phyloP scores from a whole-genome alignment of 2,113 vertebrate genomes.

The Kryptolebias marmoratus region DNA sequence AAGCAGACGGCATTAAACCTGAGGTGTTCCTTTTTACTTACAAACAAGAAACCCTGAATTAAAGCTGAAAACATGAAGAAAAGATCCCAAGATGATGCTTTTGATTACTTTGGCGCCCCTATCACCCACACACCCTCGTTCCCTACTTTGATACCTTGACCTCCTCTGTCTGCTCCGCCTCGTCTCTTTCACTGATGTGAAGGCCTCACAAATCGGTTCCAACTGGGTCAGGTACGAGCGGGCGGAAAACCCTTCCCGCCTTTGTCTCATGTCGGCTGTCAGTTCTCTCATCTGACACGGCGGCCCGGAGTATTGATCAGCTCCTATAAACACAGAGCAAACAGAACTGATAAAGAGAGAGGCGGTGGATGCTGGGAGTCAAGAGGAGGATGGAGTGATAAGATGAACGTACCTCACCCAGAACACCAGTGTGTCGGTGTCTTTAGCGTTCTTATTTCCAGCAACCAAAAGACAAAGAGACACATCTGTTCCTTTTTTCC shows the following conservation, averaged over 20 bases:
- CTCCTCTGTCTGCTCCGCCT: constrained; percentile 21
- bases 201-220: constrained; percentile 49
- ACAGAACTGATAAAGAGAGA: constrained; percentile 8
- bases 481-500: too few species aligned
- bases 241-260: neutral
- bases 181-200: constrained; percentile 32
- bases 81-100: constrained; percentile 34
- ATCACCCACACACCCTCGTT: neutral
- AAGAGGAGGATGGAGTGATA: neutral
- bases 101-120: constrained; percentile 30
- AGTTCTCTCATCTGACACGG: constrained; percentile 14
- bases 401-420: too few species aligned
- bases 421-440: neutral
- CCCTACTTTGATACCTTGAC: constrained; percentile 28
- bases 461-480: too few species aligned
- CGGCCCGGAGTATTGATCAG: constrained; percentile 4
- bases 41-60: constrained; percentile 44
- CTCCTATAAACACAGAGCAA: constrained; percentile 9
- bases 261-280: constrained; percentile 36
- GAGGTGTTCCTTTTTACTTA: constrained; percentile 11
- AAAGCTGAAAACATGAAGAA: constrained; percentile 53
- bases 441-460: too few species aligned
- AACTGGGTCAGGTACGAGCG: constrained; percentile 46
- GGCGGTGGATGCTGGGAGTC: neutral
- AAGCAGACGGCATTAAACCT: constrained; percentile 23